Percentiles rank a stretch among this genome's conserved stretches.
Evolutionary conservation across 2,888 invertebrate genomes (phyloP).

Genomic region (Amblyjoppa proteus): DNA sequence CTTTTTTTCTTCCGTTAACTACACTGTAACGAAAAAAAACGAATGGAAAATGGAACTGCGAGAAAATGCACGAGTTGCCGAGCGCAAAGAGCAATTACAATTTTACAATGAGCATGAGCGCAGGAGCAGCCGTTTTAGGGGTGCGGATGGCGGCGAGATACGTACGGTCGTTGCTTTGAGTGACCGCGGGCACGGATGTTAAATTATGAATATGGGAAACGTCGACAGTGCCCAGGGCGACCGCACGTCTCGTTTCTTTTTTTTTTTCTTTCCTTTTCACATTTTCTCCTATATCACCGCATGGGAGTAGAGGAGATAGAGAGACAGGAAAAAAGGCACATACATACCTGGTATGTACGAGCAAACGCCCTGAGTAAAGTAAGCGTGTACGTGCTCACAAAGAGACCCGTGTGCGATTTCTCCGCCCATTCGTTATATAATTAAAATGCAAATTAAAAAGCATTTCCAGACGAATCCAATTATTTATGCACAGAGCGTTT

Average conservation of each 20-base stretch:
- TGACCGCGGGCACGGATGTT: slow-evolving; percentile 61
- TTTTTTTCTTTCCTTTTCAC: slow-evolving; percentile 18
- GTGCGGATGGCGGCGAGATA: slow-evolving; percentile 28
- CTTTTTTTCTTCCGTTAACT: not conserved
- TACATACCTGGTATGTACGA: not conserved
- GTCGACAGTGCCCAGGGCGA: slow-evolving; percentile 59
- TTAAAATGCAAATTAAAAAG: slow-evolving; percentile 73
- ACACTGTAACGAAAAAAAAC: not conserved
- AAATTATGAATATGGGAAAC: slow-evolving; percentile 70
- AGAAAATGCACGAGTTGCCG: not conserved
- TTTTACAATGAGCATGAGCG: slow-evolving; percentile 51
- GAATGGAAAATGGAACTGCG: not conserved
- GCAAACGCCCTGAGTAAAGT: not conserved
- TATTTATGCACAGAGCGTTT: slow-evolving; percentile 69
- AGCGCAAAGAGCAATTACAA: slow-evolving; percentile 59
- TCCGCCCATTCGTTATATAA: slow-evolving; percentile 60
- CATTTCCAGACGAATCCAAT: slow-evolving; percentile 71
- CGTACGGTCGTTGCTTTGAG: slow-evolving; percentile 44
- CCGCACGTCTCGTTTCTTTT: not conserved
- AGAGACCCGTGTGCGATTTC: slow-evolving; percentile 42
- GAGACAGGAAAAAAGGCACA: not conserved
- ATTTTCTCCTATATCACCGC: not conserved
- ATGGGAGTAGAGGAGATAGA: not conserved
- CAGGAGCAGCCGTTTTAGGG: not conserved
- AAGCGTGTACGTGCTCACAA: slow-evolving; percentile 20